These are phyloP conservation scores for Notothenia coriiceps DNA, from an alignment of 2,113 vertebrate genomes.

Conservation along the genomic window DNA sequence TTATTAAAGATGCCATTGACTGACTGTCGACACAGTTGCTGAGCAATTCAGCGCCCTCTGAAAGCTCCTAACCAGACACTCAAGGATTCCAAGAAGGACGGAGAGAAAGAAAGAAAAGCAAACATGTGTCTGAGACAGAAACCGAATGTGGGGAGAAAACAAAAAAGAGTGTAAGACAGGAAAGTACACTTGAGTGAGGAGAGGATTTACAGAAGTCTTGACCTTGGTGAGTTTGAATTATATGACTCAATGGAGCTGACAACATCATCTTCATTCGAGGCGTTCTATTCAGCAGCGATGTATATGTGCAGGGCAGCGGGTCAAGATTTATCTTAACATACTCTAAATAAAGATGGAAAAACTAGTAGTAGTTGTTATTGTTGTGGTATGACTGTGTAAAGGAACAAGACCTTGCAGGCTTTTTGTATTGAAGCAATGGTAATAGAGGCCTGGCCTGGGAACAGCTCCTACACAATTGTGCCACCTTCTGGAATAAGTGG, in stretches of 20 bases:
- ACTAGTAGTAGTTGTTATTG: not conserved
- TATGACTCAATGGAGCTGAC: conserved; percentile 38
- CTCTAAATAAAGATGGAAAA: conserved; percentile 50
- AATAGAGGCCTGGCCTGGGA: conserved; percentile 38
- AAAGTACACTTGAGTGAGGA: conserved; percentile 56
- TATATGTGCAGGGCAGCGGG: conserved; percentile 45
- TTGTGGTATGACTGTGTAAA: conserved; percentile 24
- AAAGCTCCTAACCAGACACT: conserved; percentile 18
- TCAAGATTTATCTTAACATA: conserved; percentile 62
- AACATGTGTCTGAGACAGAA: conserved; percentile 2
- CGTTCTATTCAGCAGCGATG: conserved; percentile 27
- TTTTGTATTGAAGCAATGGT: conserved; percentile 29
- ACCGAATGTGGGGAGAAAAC: conserved; percentile 15
- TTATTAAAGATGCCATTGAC: not conserved
- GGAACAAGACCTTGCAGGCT: conserved; percentile 49
- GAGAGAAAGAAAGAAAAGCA: conserved; percentile 4
- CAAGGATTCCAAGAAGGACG: conserved; percentile 23
- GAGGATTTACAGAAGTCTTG: conserved; percentile 63
- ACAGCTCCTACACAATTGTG: conserved; percentile 80
- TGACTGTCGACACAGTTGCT: conserved; percentile 1
- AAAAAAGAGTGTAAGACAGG: conserved; percentile 24
- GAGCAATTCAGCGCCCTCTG: not conserved
- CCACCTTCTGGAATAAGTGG: conserved; percentile 81
- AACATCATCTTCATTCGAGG: conserved; percentile 32
- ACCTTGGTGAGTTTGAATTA: conserved; percentile 66